These are phyloP conservation scores for Mamestra configurata DNA, from an alignment of 1,140 invertebrate genomes.

Conservation along the genomic window DNA sequence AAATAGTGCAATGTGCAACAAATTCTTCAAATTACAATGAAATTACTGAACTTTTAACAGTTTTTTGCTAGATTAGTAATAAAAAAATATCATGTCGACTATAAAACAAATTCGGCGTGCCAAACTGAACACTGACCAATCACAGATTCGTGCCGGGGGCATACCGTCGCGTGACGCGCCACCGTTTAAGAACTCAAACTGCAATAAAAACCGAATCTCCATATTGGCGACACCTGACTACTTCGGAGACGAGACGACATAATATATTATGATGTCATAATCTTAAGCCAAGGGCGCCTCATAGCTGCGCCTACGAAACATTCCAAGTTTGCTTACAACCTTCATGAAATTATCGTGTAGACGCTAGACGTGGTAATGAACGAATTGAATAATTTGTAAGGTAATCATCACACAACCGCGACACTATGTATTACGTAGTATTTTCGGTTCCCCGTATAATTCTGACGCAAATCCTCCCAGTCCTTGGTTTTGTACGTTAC, in stretches of 20 bases:
- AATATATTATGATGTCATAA: constrained; percentile 49
- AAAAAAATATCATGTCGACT: constrained; percentile 30
- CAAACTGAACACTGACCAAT: constrained; percentile 42
- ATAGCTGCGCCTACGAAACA: constrained; percentile 41
- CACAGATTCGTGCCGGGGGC: constrained; percentile 33
- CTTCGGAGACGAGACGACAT: constrained; percentile 29
- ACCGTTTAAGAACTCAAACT: constrained; percentile 5
- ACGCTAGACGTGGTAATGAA: constrained; percentile 50
- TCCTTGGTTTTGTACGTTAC: constrained; percentile 13
- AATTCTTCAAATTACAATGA: neutral
- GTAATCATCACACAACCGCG: constrained; percentile 37
- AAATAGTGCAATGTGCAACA: neutral
- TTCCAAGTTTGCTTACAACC: constrained; percentile 54
- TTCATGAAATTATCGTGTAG: constrained; percentile 52
- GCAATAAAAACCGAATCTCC: constrained; percentile 34
- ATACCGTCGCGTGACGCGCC: constrained; percentile 30
- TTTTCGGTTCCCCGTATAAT: constrained; percentile 19
- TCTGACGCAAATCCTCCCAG: constrained; percentile 23
- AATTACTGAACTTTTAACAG: neutral
- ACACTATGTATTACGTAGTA: constrained; percentile 39
- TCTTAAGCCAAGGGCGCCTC: constrained; percentile 51
- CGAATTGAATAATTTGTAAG: constrained; percentile 58
- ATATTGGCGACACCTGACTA: constrained; percentile 45
- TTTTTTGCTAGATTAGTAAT: neutral
- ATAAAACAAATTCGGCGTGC: constrained; percentile 43